Conservation (phyloP, 2,888 invertebrate species). For the Cerastis leucographa region DNA sequence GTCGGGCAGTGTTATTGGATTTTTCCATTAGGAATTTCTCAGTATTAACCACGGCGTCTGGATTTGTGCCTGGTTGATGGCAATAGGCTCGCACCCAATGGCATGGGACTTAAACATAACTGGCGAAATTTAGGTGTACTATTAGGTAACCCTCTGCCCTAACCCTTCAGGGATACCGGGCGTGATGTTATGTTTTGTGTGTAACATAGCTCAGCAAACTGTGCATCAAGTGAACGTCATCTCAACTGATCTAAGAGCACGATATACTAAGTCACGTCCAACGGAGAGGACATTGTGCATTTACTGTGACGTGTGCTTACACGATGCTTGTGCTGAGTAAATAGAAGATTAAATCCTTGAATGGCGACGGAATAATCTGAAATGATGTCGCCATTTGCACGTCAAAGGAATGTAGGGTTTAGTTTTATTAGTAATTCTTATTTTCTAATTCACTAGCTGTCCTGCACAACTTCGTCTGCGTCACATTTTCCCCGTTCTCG, state of each 20-base stretch:
- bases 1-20: too few species aligned
- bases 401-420: neutral
- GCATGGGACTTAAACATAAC: too few species aligned
- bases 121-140: too few species aligned
- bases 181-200: too few species aligned
- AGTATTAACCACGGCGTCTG: too few species aligned
- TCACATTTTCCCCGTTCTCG: too few species aligned
- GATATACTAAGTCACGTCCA: slow-evolving; percentile 31
- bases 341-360: slow-evolving; percentile 25
- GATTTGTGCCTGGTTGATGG: too few species aligned
- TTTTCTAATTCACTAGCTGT: neutral
- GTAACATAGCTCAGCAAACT: slow-evolving; percentile 36
- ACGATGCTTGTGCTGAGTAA: slow-evolving; percentile 13
- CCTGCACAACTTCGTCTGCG: too few species aligned
- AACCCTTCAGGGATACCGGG: too few species aligned
- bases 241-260: slow-evolving; percentile 33
- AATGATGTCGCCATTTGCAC: slow-evolving; percentile 12
- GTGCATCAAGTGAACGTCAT: slow-evolving; percentile 45
- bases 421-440: neutral
- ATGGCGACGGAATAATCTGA: slow-evolving; percentile 5
- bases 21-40: too few species aligned
- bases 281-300: slow-evolving; percentile 31
- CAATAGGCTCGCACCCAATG: too few species aligned
- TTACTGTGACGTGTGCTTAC: slow-evolving; percentile 29
- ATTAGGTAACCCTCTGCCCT: too few species aligned